phyloP scores from a whole-genome alignment of 2,888 invertebrate genomes.

The Drosophila quinaria region DNA sequence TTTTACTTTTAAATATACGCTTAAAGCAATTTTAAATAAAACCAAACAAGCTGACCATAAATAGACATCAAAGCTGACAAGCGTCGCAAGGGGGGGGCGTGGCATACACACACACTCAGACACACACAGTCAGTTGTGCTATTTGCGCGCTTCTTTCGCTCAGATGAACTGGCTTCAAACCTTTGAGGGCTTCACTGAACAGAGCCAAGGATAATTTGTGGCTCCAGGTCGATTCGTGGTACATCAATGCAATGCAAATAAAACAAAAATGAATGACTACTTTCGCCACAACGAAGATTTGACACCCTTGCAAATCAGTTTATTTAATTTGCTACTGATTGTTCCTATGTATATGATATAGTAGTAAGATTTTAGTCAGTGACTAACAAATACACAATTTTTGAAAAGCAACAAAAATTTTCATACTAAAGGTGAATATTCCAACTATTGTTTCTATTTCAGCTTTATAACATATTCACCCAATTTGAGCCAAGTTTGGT shows the following conservation, averaged over 20 bases:
- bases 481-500: too few species aligned
- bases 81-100: slow-evolving; percentile 38
- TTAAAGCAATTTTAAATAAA: slow-evolving; percentile 64
- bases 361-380: too few species aligned
- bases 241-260: slow-evolving; percentile 10
- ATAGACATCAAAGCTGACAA: slow-evolving; percentile 71
- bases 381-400: neutral
- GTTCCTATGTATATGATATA: too few species aligned
- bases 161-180: slow-evolving; percentile 49
- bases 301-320: neutral
- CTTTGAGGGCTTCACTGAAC: slow-evolving; percentile 62
- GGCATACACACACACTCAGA: slow-evolving; percentile 16
- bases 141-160: slow-evolving; percentile 76
- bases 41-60: slow-evolving; percentile 51
- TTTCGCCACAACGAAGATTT: neutral
- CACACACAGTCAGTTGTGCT: slow-evolving; percentile 36
- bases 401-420: neutral
- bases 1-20: slow-evolving; percentile 9
- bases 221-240: slow-evolving; percentile 2
- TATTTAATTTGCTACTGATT: neutral
- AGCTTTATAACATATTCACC: too few species aligned
- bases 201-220: slow-evolving; percentile 44
- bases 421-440: too few species aligned
- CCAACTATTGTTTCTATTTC: too few species aligned
- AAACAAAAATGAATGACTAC: neutral